Conservation (phyloP, 2,888 invertebrate genomes). For the Habrosyne pyritoides region DNA sequence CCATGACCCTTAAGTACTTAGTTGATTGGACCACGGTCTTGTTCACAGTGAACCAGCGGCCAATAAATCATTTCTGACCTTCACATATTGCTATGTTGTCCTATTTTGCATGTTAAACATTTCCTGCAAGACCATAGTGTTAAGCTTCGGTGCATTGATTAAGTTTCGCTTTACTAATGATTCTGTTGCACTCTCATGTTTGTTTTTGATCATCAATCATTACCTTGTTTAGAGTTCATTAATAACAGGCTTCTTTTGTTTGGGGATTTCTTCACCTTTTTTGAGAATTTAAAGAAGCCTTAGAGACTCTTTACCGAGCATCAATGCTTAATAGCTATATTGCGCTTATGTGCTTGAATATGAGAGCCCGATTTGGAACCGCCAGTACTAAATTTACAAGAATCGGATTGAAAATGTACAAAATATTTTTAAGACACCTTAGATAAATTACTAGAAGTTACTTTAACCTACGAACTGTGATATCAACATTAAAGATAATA, state of each 20-base stretch:
- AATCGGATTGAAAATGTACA: too few relatives aligned
- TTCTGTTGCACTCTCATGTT: neutral
- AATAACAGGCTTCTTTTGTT: neutral
- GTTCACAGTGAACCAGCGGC: conserved; percentile 4
- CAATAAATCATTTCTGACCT: conserved; percentile 7
- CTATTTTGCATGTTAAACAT: neutral
- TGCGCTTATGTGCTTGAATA: too few relatives aligned
- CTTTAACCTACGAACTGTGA: too few relatives aligned
- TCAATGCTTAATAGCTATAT: too few relatives aligned
- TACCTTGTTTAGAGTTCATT: neutral
- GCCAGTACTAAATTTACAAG: too few relatives aligned
- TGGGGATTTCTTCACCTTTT: neutral
- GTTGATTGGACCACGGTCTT: conserved; percentile 7
- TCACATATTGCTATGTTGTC: neutral
- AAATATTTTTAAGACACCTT: too few relatives aligned
- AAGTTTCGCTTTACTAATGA: neutral
- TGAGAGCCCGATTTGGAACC: too few relatives aligned
- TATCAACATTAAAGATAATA: too few relatives aligned
- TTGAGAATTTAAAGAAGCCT: too few relatives aligned
- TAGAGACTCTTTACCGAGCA: too few relatives aligned
- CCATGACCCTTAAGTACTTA: conserved; percentile 13
- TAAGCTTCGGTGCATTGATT: neutral
- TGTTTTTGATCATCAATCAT: neutral
- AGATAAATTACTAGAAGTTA: too few relatives aligned
- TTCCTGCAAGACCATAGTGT: neutral